Conservation (phyloP, 2,888 invertebrate species). For the Crioceris asparagi region DNA sequence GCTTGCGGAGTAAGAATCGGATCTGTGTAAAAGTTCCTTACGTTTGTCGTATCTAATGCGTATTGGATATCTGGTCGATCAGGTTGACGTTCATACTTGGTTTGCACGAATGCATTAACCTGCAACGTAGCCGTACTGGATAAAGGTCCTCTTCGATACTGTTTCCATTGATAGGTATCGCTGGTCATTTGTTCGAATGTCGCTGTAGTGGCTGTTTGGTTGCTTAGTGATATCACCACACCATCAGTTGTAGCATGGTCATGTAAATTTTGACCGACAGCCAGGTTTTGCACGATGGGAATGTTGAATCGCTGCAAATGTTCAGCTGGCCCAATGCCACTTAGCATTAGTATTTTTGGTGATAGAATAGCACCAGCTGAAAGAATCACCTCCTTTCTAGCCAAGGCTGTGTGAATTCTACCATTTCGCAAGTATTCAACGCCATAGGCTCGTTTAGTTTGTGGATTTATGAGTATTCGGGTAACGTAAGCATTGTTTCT, state of each 20-base stretch:
- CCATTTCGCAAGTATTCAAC: conserved; percentile 37
- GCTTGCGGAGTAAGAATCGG: conserved; percentile 38
- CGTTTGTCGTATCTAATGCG: conserved; percentile 49
- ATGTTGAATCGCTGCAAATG: conserved; percentile 44
- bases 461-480: conserved; percentile 47
- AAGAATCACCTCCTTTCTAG: conserved; percentile 51
- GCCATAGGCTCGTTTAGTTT: conserved; percentile 41
- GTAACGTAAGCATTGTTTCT: conserved; percentile 44
- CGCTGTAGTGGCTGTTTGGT: conserved; percentile 44
- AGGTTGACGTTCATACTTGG: conserved; percentile 39
- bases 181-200: conserved; percentile 34
- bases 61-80: conserved; percentile 56
- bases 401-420: conserved; percentile 40
- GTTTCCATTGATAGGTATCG: conserved; percentile 40
- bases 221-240: conserved; percentile 44
- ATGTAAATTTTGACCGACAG: conserved; percentile 64
- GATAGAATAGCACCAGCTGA: conserved; percentile 52
- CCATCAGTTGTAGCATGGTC: conserved; percentile 61
- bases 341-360: conserved; percentile 53
- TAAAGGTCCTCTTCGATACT: conserved; percentile 42
- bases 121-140: conserved; percentile 45
- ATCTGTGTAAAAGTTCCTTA: conserved; percentile 47
- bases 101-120: conserved; percentile 51
- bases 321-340: conserved; percentile 52
- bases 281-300: conserved; percentile 49